These are phyloP conservation scores for Lichenostomus cassidix DNA, from an alignment of 2,113 vertebrate species.

Conservation along the genomic window DNA sequence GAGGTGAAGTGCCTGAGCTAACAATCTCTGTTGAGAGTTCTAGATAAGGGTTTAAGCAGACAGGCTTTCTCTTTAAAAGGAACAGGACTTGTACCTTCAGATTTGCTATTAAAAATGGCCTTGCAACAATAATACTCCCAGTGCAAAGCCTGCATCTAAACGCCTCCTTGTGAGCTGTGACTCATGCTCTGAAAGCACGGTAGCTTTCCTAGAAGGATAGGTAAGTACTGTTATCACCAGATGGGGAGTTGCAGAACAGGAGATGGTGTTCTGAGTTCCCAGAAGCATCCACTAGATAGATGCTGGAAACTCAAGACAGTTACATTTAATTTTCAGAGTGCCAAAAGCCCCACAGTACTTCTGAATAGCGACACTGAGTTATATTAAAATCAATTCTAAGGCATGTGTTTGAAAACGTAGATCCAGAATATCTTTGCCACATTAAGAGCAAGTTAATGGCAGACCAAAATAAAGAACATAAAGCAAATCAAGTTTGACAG, in stretches of 20 bases:
- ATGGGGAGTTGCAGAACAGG: background rate
- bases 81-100: background rate
- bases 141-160: background rate
- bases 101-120: background rate
- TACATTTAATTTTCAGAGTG: background rate
- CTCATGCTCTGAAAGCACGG: background rate
- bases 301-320: background rate
- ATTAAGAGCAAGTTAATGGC: background rate
- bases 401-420: background rate
- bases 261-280: background rate
- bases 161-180: background rate
- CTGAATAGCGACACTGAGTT: fast-evolving
- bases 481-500: background rate
- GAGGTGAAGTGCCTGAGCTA: background rate
- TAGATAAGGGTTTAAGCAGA: background rate
- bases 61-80: background rate
- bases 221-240: background rate
- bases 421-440: background rate
- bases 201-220: background rate
- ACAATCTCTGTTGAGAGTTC: background rate
- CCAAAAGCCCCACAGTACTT: background rate
- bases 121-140: background rate
- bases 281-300: background rate
- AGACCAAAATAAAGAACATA: background rate
- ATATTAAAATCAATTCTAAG: background rate